These are phyloP conservation scores for Paratrypauchen microcephalus DNA, from an alignment of 2,797 vertebrate species.

Conservation along the genomic window DNA sequence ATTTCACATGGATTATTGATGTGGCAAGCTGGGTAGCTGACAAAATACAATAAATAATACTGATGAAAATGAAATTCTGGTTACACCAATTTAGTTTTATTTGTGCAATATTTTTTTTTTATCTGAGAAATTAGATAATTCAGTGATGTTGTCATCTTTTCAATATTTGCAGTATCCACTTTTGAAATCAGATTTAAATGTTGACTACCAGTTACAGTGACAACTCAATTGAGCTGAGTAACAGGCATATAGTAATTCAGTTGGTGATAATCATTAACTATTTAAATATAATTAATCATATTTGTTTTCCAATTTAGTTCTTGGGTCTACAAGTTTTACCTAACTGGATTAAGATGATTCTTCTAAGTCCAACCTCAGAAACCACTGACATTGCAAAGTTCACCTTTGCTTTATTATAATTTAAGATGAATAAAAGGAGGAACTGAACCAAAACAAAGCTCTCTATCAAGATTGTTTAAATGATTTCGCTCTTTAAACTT, in stretches of 20 bases:
- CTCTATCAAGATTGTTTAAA: too few species aligned
- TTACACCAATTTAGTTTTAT: neutral
- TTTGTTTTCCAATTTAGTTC: neutral
- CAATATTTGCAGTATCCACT: neutral
- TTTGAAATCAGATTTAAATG: slow-evolving; percentile 1
- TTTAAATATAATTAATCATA: neutral
- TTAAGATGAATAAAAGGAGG: too few species aligned
- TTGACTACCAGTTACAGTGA: neutral
- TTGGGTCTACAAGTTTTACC: neutral
- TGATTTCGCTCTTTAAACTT: too few species aligned
- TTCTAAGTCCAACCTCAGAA: neutral
- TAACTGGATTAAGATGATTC: neutral
- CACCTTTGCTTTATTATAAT: too few species aligned
- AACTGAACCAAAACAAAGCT: too few species aligned
- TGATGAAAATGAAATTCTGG: neutral
- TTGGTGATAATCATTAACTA: neutral
- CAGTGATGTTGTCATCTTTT: neutral
- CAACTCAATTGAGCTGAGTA: neutral
- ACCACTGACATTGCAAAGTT: too few species aligned
- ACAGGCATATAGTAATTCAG: too few species aligned
- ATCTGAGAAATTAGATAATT: neutral
- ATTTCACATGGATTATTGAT: too few species aligned
- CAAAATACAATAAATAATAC: neutral
- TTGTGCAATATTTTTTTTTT: neutral
- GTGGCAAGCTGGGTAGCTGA: neutral